Base-by-base conservation (phyloP, 2,888 invertebrate species). In the Sphaerophoria rueppellii region DNA sequence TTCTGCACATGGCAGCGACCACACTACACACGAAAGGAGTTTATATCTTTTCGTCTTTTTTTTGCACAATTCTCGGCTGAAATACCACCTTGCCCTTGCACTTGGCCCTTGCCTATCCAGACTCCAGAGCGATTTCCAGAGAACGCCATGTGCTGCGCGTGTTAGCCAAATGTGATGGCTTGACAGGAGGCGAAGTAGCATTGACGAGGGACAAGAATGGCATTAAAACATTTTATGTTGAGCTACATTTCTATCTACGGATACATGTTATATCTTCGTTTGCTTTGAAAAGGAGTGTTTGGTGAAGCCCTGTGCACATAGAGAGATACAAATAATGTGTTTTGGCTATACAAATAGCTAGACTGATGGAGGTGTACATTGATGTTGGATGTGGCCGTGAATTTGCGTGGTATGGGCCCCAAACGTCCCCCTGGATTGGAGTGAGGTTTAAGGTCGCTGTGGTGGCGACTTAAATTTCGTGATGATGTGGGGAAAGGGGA, bases 41-140 rank as follows among this genome's bases (percentile, higher is more conserved):
- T 80, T 61, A 55, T 57, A 35, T 72, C 34, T 71, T 52, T 50
- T 48, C 54, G 11, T 50, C 2, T 61, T 6, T 63, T 32, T 32
- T 61, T 61, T 34, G 6, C 63, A 63, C 57, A 43, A 57, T 69
- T 79, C 70, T 71, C 69, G 35, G 76, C 72, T 71, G 82, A 46
- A 71, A 74, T 60, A 71, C 86, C 82, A 86, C 82, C 77, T 77
- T 86, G 86, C 86, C 86, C 86, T 86, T 86, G 86, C 82, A 82
- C 86, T 86, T 86, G 86, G 85, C 81, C 85, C 85, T 85, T 76
- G 58, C 32, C 40, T 40, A 32, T 24, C 24, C 24, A 24, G 24
- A 24, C 24, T 24, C 24, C 70, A 48, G 16, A 46, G 11, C 9
- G 43, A 9, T 34, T 54, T 58, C 63, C 71, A 57, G 55, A 71